Conservation (phyloP, 2,797 vertebrate genomes). For the Paedocypris micromegethes region DNA sequence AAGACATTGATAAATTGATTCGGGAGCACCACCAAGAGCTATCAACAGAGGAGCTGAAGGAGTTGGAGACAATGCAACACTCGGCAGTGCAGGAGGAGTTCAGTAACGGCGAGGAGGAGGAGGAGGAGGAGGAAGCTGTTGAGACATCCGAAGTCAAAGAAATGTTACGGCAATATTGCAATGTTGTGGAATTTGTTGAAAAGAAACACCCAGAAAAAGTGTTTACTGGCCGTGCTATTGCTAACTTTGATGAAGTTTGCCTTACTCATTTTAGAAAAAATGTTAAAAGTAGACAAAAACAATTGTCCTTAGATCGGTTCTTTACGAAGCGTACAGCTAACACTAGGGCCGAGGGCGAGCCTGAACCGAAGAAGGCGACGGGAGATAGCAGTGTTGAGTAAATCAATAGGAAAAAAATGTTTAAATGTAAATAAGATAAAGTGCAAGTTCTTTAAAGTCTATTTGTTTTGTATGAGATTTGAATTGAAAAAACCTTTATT, state of each 20-base stretch:
- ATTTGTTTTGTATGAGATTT: too few species aligned
- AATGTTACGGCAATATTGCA: neutral
- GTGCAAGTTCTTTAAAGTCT: too few species aligned
- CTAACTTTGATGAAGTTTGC: neutral
- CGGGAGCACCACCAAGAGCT: constrained; percentile 29
- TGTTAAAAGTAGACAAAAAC: neutral
- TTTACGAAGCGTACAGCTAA: neutral
- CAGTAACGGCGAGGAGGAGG: neutral
- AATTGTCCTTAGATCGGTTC: neutral
- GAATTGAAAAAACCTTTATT: too few species aligned
- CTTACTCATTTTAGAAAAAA: neutral
- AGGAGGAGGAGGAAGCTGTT: neutral
- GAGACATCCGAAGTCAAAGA: neutral
- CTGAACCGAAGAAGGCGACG: too few species aligned
- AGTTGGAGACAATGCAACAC: neutral
- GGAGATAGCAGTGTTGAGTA: too few species aligned
- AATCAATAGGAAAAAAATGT: too few species aligned
- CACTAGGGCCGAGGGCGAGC: too few species aligned
- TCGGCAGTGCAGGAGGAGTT: neutral
- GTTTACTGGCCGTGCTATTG: neutral
- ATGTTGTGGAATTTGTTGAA: neutral
- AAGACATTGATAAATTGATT: constrained; percentile 29
- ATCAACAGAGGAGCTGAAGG: constrained; percentile 20
- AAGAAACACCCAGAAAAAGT: neutral
- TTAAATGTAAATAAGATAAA: too few species aligned